Percentiles rank a stretch among this genome's conserved stretches.
phyloP scores from a whole-genome alignment of 30 jellyfish, hydroid and myxozoan species.

The Aurelia coerulea region DNA sequence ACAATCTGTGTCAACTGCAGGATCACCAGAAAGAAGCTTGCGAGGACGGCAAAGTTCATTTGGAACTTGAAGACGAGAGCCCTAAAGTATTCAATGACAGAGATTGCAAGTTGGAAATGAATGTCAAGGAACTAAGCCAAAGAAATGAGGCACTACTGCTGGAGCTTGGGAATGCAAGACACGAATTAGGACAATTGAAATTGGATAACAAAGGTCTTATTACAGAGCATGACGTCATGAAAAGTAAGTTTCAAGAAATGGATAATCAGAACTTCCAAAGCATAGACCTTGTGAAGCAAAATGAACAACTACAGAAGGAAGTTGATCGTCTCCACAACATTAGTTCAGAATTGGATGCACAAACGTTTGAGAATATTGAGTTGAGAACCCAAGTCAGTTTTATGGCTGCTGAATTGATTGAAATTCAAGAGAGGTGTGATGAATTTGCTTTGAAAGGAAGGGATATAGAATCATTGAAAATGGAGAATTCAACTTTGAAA shows the following conservation, averaged over 20 bases:
- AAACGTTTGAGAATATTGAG: not conserved
- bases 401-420: not conserved
- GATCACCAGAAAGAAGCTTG: not conserved
- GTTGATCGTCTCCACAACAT: not conserved
- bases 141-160: no score
- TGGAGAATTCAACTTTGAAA: not conserved
- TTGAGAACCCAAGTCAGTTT: constrained; percentile 2
- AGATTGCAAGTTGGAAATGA: constrained; percentile 5
- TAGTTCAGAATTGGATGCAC: no score
- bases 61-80: not conserved
- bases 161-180: no score
- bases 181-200: no score
- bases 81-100: not conserved
- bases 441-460: not conserved
- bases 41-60: not conserved
- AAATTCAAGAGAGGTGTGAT: not conserved
- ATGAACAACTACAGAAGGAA: not conserved
- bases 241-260: no score
- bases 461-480: not conserved
- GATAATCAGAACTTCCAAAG: no score
- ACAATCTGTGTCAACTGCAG: constrained; percentile 13
- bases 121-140: constrained; percentile 16
- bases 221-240: not conserved
- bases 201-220: no score
- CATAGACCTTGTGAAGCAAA: no score